Conservation (phyloP, 2,113 vertebrate genomes). For the Chamaetylas fuelleborni region DNA sequence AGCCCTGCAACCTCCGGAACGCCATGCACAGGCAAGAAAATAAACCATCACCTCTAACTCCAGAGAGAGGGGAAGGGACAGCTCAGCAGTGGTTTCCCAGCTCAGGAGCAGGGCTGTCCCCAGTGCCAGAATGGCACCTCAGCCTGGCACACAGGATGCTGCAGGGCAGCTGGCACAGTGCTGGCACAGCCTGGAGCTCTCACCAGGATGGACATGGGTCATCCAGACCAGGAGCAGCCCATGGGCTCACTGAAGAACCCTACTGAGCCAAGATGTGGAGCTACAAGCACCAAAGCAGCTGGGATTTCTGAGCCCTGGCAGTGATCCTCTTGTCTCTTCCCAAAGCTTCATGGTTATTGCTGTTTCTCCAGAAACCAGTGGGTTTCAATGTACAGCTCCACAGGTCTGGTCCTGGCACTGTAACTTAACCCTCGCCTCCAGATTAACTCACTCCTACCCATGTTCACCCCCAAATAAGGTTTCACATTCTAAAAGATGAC, state of each 20-base stretch:
- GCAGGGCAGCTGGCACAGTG: not conserved
- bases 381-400: not conserved
- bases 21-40: not conserved
- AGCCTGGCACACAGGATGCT: not conserved
- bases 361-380: not conserved
- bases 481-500: not conserved
- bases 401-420: rapidly evolving
- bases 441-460: not conserved
- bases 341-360: rapidly evolving
- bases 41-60: not conserved
- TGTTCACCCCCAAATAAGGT: not conserved
- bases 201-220: not conserved
- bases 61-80: not conserved
- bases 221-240: not conserved
- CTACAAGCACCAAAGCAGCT: not conserved
- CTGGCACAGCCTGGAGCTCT: rapidly evolving
- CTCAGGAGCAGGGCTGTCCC: not conserved
- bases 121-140: rapidly evolving
- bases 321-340: not conserved
- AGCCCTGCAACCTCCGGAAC: rapidly evolving
- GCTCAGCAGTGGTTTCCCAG: not conserved
- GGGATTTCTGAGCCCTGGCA: not conserved
- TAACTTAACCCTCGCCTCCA: not conserved
- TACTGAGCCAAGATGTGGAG: not conserved
- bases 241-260: rapidly evolving